Conservation (phyloP, 92 coral and sea anemone species). For the Epizoanthus rinbou region DNA sequence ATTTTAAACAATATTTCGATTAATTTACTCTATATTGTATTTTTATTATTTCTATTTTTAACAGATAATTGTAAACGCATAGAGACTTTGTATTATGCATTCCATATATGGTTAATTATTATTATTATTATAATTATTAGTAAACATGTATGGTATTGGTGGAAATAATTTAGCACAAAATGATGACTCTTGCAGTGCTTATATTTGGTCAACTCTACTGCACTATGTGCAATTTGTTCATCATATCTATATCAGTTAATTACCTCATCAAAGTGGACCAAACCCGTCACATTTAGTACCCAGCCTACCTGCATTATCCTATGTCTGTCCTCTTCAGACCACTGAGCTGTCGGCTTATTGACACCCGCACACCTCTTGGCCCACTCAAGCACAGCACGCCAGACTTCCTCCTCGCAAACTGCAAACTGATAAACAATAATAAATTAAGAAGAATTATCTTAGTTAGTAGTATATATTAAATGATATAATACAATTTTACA, state of each 20-base stretch:
- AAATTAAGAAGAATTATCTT: background rate
- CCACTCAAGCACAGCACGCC: slow-evolving; percentile 93
- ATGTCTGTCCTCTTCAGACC: slow-evolving; percentile 82
- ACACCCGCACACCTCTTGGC: slow-evolving; percentile 77
- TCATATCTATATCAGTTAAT: too few species aligned
- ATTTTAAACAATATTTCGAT: too few species aligned
- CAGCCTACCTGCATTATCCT: slow-evolving; percentile 73
- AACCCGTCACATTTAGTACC: too few species aligned
- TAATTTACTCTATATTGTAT: too few species aligned
- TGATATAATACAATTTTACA: background rate
- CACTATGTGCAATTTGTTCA: too few species aligned
- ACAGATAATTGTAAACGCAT: too few species aligned
- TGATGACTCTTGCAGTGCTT: background rate
- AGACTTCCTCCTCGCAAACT: slow-evolving; percentile 94
- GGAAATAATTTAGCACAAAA: background rate
- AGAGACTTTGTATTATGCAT: too few species aligned
- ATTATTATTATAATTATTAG: too few species aligned
- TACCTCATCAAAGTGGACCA: too few species aligned
- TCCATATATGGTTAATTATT: too few species aligned
- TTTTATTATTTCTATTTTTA: too few species aligned
- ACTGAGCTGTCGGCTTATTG: slow-evolving; percentile 72
- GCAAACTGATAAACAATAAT: slow-evolving; percentile 63
- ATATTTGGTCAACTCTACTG: too few species aligned
- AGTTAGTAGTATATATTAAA: background rate
- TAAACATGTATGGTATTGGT: background rate